Base-by-base conservation (phyloP, 2,888 invertebrate genomes). In the Clepsis dumicolana region DNA sequence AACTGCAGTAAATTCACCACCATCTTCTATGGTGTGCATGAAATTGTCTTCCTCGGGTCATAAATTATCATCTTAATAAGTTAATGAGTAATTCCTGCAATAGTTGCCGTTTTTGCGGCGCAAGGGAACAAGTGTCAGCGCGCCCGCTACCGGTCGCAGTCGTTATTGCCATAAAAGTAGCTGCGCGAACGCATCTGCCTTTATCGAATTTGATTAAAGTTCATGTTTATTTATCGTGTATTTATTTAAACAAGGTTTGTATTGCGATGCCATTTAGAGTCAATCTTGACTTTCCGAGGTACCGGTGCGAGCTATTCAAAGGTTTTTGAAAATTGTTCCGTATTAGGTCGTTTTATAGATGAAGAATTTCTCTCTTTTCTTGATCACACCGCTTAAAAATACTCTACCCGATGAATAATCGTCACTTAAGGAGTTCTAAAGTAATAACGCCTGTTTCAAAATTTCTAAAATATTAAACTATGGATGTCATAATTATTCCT, bases 41-140 rank as follows among this genome's bases (percentile, higher is more conserved):
- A 88, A 91, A 91, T 91, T 87, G 86, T 87, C 84, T 83, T 82
- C 79, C 78, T 79, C 75, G 80, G 80, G 84, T 84, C 85, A 91
- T 93, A 91, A 88, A 93, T 93, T 91, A 92, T 87, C 89, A 91
- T 92, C 88, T 87, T 91, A 91, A 92, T 91, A 90, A 91, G 90
- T 89, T 89, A 92, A 92, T 92, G 90, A 90, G 87, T 90, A 87
- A 90, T 89, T 89, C 87, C 84, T 84, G 80, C 85, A 88, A 90
- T 90, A 85, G 86, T 83, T 87, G 77, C 77, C 85, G n/a, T 93
- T 93, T 92, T 92, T 93, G 82, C 79, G 70, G 60, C 72, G 70
- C 74, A 66, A 73, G 79, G 77, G 74, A 81, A 76, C 83, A 83
- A 88, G 90, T 87, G 86, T 79, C 85, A 83, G 80, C 77, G 54